These are phyloP conservation scores for Calameuta filiformis DNA, from an alignment of 2,888 invertebrate species.

Conservation along the genomic window DNA sequence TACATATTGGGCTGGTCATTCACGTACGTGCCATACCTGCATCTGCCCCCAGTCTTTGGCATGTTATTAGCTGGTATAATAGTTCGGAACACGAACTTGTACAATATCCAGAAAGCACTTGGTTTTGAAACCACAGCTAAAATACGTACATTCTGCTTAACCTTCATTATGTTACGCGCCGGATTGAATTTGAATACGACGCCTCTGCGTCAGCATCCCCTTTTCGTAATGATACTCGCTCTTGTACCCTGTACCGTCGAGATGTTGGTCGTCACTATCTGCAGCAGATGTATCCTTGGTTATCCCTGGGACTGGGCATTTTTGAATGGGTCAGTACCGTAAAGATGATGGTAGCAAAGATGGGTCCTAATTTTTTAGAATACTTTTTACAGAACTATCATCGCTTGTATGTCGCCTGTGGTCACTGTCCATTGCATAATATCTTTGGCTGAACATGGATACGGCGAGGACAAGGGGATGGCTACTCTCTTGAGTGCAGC, in stretches of 20 bases:
- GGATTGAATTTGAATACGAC: conserved; percentile 57
- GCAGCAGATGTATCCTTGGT: conserved; percentile 41
- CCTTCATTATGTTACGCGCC: conserved; percentile 56
- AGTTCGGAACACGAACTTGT: conserved; percentile 33
- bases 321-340: conserved; percentile 50
- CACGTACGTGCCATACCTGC: conserved; percentile 47
- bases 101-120: conserved; percentile 49
- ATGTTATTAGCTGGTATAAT: conserved; percentile 73
- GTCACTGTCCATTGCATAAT: conserved; percentile 56
- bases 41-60: conserved; percentile 72
- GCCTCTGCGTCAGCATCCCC: conserved; percentile 42
- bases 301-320: conserved; percentile 59
- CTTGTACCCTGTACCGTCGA: conserved; percentile 55
- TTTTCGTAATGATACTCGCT: conserved; percentile 47
- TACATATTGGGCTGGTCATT: conserved; percentile 53
- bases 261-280: conserved; percentile 38
- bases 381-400: conserved; percentile 42
- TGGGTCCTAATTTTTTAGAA: background rate
- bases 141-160: conserved; percentile 53
- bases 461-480: conserved; percentile 79
- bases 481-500: conserved; percentile 80
- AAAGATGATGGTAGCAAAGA: background rate
- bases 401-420: conserved; percentile 59
- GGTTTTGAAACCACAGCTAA: conserved; percentile 38
- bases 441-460: conserved; percentile 68